These are phyloP conservation scores for Heptranchias perlo DNA, from an alignment of 2,113 vertebrate genomes.

Conservation along the genomic window DNA sequence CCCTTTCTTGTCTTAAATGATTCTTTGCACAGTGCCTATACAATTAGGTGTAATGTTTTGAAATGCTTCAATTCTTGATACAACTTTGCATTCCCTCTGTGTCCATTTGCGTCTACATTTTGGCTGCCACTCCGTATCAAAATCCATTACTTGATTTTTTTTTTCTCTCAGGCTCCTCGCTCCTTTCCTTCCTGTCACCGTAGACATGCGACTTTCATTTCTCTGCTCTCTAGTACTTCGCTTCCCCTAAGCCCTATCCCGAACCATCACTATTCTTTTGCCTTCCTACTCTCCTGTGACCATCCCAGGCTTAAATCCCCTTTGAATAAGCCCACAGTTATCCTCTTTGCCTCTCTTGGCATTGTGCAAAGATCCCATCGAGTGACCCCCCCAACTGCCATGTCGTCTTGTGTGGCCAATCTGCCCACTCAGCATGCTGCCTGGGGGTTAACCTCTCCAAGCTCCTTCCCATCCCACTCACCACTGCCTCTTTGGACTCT, in stretches of 20 bases:
- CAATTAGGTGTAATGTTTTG: neutral
- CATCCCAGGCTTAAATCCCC: neutral
- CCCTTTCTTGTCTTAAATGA: neutral
- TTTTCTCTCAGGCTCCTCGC: neutral
- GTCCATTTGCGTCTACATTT: neutral
- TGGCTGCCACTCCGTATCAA: neutral
- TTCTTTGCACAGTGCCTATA: neutral
- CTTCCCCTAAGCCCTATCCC: too few species aligned
- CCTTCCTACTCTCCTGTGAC: neutral
- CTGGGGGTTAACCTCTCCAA: neutral
- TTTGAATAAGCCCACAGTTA: neutral
- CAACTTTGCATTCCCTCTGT: neutral
- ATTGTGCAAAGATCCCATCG: neutral
- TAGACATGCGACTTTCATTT: neutral
- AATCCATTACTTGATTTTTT: neutral
- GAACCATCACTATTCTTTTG: neutral
- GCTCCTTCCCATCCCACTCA: neutral
- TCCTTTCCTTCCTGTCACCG: neutral
- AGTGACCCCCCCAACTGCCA: neutral
- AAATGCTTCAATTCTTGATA: neutral
- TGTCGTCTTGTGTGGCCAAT: neutral
- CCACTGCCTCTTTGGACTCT: neutral
- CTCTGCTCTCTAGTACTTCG: neutral
- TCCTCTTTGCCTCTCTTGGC: neutral
- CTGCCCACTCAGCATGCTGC: too few species aligned